Percentiles rank a stretch among this genome's conserved stretches.
Conservation (phyloP, 2,797 vertebrate species). For the Lepilemur ruficaudatus region DNA sequence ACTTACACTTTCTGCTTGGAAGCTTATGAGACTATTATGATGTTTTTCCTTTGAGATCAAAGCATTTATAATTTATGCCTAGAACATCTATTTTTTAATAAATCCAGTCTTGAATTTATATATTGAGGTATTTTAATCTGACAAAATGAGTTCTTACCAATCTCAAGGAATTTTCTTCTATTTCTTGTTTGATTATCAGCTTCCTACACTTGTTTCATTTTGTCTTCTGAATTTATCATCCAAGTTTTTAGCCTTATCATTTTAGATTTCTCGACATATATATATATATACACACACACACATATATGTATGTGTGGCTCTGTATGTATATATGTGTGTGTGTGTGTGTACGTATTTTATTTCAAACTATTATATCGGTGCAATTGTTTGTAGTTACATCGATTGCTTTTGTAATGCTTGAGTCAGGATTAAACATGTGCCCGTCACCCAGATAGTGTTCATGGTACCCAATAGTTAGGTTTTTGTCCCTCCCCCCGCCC, state of each 20-base stretch:
- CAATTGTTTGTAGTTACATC: too few relatives aligned
- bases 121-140: not conserved
- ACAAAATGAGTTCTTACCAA: not conserved
- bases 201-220: not conserved
- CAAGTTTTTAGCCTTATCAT: not conserved
- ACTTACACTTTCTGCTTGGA: not conserved
- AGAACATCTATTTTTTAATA: not conserved
- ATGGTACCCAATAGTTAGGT: too few relatives aligned
- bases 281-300: rapidly evolving
- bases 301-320: too few relatives aligned
- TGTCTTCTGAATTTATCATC: not conserved
- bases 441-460: too few relatives aligned
- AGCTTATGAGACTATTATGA: not conserved
- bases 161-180: not conserved
- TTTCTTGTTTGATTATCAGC: not conserved
- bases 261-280: not conserved
- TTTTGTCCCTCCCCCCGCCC: too few relatives aligned
- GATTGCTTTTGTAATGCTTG: too few relatives aligned
- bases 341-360: too few relatives aligned
- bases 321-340: too few relatives aligned
- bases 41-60: not conserved
- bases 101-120: not conserved
- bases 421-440: too few relatives aligned
- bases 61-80: not conserved
- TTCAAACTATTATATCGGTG: too few relatives aligned